Conservation (phyloP, 2,888 invertebrate species). For the Gonocerus acuteangulatus region DNA sequence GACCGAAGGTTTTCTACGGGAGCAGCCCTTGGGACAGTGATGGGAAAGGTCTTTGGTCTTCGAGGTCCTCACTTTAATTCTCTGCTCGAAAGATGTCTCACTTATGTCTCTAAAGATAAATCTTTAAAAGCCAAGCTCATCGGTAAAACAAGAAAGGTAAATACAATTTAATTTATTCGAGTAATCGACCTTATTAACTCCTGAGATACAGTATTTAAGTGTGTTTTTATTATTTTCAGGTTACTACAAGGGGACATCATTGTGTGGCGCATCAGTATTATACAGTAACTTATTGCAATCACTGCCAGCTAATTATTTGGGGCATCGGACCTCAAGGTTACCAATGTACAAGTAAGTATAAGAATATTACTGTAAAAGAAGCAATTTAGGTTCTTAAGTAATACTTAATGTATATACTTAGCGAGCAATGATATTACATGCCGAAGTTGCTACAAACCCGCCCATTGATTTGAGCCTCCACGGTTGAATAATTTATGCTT, state of each 20-base stretch:
- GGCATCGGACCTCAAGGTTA: constrained; percentile 96
- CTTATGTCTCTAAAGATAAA: constrained; percentile 79
- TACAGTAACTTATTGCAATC: constrained; percentile 84
- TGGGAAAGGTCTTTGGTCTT: constrained; percentile 67
- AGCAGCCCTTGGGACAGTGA: constrained; percentile 71
- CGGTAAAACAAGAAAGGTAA: constrained; percentile 59
- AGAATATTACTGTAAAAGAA: background rate
- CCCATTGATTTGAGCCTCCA: no score
- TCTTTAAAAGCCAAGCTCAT: constrained; percentile 60
- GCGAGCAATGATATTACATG: no score
- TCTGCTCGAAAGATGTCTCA: constrained; percentile 66
- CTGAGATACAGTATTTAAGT: background rate
- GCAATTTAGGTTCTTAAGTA: no score
- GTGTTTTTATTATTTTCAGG: constrained; percentile 45
- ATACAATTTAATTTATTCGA: constrained; percentile 2
- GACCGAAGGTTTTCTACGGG: constrained; percentile 60
- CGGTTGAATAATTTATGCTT: no score
- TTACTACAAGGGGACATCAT: constrained; percentile 80
- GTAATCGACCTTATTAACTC: background rate
- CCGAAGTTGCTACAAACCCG: no score
- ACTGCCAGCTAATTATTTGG: constrained; percentile 85
- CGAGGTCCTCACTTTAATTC: constrained; percentile 52
- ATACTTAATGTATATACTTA: no score
- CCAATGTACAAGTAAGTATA: constrained; percentile 73
- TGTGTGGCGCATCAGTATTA: constrained; percentile 81